Percentiles rank a stretch among this genome's conserved stretches.
phyloP scores from a whole-genome alignment of 1,140 invertebrate species.

The Habropoda laboriosa region DNA sequence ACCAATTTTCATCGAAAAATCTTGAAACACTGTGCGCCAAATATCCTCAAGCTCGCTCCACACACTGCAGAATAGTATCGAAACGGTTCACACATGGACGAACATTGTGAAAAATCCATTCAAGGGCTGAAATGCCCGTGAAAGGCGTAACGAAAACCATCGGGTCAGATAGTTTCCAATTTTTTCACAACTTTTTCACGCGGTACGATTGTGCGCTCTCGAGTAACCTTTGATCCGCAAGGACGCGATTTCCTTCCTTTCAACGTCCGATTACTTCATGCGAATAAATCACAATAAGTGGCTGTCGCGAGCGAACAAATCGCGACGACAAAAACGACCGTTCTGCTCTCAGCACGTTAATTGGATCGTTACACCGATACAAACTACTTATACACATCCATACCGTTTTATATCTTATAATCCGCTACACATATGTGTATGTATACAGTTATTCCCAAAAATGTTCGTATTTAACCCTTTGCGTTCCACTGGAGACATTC shows the following conservation, averaged over 20 bases:
- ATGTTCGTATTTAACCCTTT: no score
- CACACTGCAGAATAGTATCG: no score
- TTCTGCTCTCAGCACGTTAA: slow-evolving; percentile 5
- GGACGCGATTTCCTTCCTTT: slow-evolving; percentile 39
- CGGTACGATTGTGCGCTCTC: neutral
- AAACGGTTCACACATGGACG: no score
- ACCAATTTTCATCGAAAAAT: no score
- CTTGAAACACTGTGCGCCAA: no score
- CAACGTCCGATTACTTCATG: slow-evolving; percentile 16
- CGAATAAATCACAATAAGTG: slow-evolving; percentile 37
- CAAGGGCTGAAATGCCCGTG: neutral
- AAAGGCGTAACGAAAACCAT: neutral
- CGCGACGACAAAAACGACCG: slow-evolving; percentile 25
- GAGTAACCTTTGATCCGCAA: slow-evolving; percentile 9
- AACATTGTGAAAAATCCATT: neutral
- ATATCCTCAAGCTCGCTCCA: no score
- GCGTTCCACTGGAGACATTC: no score
- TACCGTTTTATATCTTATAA: no score
- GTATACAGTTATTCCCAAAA: no score
- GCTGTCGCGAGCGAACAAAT: slow-evolving; percentile 14
- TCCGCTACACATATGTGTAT: no score
- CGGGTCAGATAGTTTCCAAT: neutral
- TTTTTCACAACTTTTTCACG: neutral
- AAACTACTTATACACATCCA: no score
- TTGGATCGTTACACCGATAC: slow-evolving; percentile 32